Evolutionary conservation across 2,113 vertebrate genomes (phyloP), one percentile per base, ranked within the genome.

Genomic region (Colinus virginianus): DNA sequence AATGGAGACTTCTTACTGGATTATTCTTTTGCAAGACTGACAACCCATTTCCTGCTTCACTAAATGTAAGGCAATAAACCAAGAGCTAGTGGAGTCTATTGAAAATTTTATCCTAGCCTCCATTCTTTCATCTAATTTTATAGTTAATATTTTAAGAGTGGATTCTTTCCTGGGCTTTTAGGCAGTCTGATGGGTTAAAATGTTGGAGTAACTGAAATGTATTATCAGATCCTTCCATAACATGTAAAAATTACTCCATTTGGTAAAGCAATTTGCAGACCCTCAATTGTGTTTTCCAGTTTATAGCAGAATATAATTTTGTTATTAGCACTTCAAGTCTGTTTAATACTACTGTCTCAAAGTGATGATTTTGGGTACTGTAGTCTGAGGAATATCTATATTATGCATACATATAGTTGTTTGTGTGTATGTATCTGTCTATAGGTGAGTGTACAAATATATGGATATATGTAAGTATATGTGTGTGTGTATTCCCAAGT

Each of bases 251-350:
- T 62, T 26, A 15, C 22, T 88, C n/a, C 28, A 14, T 62, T 95
- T 95, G 84, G 66, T 81, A 87, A 96, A 91, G n/a, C 40, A 5
- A 88, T 78, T 94, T 80, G 43, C 30, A 94, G 64, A 42, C 63
- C 34, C 46, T 51, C 46, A 36, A 2, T 30, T 78, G 67, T 78
- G 71, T 48, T 84, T 92, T 78, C 76, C 45, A 75, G 56, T 63
- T 93, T 74, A 78, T 68, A 64, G n/a, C 25, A 93, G 75, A 94
- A 69, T 49, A 26, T 79, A 25, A 32, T 64, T 69, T 81, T 90
- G 15, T 66, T 69, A 11, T 26, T 67, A 84, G 48, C 2, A 0
- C 40, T 94, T 72, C 51, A 88, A 71, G 15, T 71, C 69, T 61
- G 0, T 79, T 77, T 70, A 36, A 51, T 51, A 36, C 38, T 58